Evolutionary conservation across 2,888 invertebrate species (phyloP).

Genomic region (Drosophila planitibia): DNA sequence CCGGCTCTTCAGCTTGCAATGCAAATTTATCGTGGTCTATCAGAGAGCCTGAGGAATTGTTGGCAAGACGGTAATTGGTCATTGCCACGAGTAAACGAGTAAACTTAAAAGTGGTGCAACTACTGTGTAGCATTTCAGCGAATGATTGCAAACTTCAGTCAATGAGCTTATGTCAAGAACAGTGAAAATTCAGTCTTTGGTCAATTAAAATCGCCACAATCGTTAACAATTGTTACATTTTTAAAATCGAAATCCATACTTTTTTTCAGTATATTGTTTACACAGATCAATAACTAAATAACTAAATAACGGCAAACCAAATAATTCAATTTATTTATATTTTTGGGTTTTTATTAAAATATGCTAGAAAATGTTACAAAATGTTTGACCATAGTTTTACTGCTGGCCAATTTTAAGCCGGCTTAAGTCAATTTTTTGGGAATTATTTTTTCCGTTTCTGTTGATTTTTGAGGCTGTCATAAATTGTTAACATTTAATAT

Average conservation of each 20-base stretch:
- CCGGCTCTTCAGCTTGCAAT: constrained; percentile 34
- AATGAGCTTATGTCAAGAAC: not conserved
- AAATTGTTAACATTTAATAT: not conserved
- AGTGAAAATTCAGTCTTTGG: not conserved
- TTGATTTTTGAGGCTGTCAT: not conserved
- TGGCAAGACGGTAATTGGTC: constrained; percentile 33
- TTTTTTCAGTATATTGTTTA: not conserved
- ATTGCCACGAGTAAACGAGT: constrained; percentile 5
- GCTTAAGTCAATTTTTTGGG: not conserved
- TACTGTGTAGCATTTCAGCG: not conserved
- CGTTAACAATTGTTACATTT: not conserved
- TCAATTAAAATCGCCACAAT: not conserved
- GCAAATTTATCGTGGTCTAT: constrained; percentile 43
- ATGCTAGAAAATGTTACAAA: not conserved
- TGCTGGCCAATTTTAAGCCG: not conserved
- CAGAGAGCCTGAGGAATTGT: constrained; percentile 9
- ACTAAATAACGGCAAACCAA: not conserved
- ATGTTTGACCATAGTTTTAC: not conserved
- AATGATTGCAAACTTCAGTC: constrained; percentile 5
- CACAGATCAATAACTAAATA: not conserved
- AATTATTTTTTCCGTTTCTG: not conserved
- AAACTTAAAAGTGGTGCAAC: not conserved
- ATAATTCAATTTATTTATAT: not conserved
- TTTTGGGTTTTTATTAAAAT: not conserved
- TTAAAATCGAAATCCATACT: not conserved